phyloP scores from a whole-genome alignment of 2,113 vertebrate species.

The Phasianus colchicus region DNA sequence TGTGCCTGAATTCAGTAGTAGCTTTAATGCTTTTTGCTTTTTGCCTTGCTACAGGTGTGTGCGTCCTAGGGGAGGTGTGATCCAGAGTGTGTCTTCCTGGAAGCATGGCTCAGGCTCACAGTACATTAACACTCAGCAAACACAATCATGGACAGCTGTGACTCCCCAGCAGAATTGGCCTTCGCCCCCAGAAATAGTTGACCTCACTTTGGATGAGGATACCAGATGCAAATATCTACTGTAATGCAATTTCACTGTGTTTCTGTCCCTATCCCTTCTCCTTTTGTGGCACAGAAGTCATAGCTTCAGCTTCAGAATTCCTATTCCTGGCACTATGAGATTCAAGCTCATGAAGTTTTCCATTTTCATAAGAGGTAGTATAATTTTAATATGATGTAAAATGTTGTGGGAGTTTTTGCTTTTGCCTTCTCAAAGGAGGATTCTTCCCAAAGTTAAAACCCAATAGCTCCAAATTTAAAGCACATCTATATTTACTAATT shows the following conservation, averaged over 20 bases:
- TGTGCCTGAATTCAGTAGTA: fast-evolving
- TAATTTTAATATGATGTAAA: constrained; percentile 14
- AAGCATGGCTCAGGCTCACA: constrained; percentile 84
- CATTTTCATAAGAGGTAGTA: constrained; percentile 32
- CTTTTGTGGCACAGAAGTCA: constrained; percentile 62
- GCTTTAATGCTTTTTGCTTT: not conserved
- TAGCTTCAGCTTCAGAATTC: constrained; percentile 72
- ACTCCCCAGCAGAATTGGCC: constrained; percentile 90
- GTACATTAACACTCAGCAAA: constrained; percentile 81
- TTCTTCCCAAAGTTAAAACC: constrained; percentile 33
- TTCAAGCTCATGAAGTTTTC: constrained; percentile 63
- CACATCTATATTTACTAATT: constrained; percentile 38
- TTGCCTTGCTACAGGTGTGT: constrained; percentile 79
- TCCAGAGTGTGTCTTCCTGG: constrained; percentile 95
- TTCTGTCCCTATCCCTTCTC: constrained; percentile 13
- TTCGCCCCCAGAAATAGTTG: constrained; percentile 93
- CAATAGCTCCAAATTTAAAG: constrained; percentile 39
- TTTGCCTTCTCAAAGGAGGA: constrained; percentile 57
- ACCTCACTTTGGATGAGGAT: constrained; percentile 97
- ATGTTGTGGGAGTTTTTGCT: not conserved
- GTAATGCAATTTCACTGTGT: constrained; percentile 84
- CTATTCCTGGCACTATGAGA: constrained; percentile 64
- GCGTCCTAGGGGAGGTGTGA: constrained; percentile 93
- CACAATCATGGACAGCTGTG: constrained; percentile 90
- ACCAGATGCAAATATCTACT: constrained; percentile 93